phyloP scores from a whole-genome alignment of 2,113 vertebrate genomes.

The Picathartes gymnocephalus region DNA sequence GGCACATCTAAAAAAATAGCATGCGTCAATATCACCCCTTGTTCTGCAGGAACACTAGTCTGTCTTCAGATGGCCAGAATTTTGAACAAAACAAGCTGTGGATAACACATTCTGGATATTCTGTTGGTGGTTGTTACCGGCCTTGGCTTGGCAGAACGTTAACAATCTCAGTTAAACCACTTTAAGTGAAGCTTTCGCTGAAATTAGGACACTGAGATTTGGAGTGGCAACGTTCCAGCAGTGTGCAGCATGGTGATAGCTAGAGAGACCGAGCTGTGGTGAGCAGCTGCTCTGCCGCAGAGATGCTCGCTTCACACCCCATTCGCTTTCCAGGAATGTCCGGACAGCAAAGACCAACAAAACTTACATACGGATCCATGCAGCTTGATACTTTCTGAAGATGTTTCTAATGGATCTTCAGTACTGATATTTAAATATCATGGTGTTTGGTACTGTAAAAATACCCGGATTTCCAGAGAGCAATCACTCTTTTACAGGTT shows the following conservation, averaged over 20 bases:
- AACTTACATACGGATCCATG: accelerated
- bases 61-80: background rate
- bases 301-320: background rate
- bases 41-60: background rate
- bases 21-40: background rate
- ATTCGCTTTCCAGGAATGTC: background rate
- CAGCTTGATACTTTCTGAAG: background rate
- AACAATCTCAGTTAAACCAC: background rate
- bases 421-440: background rate
- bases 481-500: background rate
- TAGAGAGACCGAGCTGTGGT: background rate
- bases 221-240: background rate
- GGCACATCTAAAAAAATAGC: background rate
- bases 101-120: background rate
- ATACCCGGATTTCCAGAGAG: background rate
- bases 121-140: background rate
- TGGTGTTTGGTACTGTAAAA: background rate
- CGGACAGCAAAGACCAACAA: background rate
- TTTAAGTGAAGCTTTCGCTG: background rate
- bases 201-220: background rate
- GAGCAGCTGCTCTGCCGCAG: background rate
- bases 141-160: background rate
- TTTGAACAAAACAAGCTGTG: background rate
- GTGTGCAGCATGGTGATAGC: background rate
- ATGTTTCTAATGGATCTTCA: background rate